A percentile compares a stretch with the other conserved stretches of the same genome.
Conservation (phyloP, 2,113 vertebrate species). For the Stictonetta naevosa region DNA sequence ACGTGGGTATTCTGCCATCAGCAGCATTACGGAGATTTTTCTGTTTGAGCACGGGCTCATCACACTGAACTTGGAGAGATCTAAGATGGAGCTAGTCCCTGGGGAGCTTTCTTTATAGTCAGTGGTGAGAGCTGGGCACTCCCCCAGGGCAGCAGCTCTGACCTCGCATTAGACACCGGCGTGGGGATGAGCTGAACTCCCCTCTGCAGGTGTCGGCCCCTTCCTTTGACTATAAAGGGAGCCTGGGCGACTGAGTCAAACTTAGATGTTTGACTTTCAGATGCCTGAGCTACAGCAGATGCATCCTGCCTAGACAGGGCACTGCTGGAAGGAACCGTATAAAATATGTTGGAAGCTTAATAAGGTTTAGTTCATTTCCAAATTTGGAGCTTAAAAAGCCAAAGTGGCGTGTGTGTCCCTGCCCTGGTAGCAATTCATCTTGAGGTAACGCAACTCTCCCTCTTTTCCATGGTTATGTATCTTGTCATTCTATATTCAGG, state of each 20-base stretch:
- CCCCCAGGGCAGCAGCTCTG: not conserved
- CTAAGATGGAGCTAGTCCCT: not conserved
- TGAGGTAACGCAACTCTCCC: not conserved
- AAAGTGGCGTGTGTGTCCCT: not conserved
- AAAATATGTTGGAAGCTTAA: not conserved
- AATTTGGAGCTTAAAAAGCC: conserved; percentile 4
- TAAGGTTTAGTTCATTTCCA: conserved; percentile 12
- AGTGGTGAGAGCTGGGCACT: not conserved
- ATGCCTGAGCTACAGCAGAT: not conserved
- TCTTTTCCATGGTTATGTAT: not conserved
- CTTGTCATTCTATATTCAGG: not conserved
- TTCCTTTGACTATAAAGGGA: not conserved
- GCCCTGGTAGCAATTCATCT: not conserved
- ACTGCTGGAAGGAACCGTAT: not conserved
- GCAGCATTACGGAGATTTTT: not conserved
- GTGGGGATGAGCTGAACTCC: not conserved
- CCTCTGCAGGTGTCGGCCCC: not conserved
- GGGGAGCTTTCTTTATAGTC: fast-evolving
- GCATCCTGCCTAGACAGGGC: not conserved
- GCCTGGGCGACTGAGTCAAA: not conserved
- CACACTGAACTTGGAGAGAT: not conserved
- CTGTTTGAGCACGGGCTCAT: not conserved
- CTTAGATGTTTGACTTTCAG: not conserved
- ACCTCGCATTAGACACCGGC: fast-evolving
- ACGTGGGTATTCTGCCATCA: not conserved